A percentile compares a stretch with the other conserved stretches of the same genome.
These are phyloP conservation scores for Andrena minutula DNA, from an alignment of 2,888 invertebrate genomes.

Conservation along the genomic window DNA sequence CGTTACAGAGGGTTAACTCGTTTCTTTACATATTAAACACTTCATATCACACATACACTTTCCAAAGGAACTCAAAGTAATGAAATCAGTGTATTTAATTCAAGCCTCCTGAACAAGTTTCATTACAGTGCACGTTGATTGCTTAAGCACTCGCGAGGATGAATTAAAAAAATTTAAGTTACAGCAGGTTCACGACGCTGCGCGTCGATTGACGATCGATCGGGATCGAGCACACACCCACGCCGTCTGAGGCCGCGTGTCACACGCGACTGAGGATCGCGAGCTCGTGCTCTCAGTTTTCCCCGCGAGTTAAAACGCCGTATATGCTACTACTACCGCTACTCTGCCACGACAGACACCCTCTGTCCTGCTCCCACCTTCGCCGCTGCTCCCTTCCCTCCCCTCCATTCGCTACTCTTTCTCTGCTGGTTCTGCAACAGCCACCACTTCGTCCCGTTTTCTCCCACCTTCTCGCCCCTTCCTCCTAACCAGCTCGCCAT, in stretches of 20 bases:
- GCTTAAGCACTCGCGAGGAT: too few species aligned
- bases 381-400: neutral
- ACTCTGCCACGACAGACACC: slow-evolving; percentile 61
- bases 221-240: neutral
- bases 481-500: neutral
- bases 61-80: neutral
- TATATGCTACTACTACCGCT: slow-evolving; percentile 58
- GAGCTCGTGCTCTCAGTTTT: slow-evolving; percentile 70
- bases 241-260: slow-evolving; percentile 74
- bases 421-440: neutral
- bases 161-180: too few species aligned
- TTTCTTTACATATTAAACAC: too few species aligned
- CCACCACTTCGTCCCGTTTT: slow-evolving; percentile 11
- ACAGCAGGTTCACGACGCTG: too few species aligned
- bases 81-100: neutral
- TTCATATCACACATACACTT: too few species aligned
- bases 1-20: too few species aligned
- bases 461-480: slow-evolving; percentile 28
- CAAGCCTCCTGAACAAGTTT: neutral
- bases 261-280: slow-evolving; percentile 79
- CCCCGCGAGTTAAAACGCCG: slow-evolving; percentile 71
- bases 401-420: neutral
- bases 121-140: too few species aligned
- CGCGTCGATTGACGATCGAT: neutral
- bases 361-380: slow-evolving; percentile 42